Evolutionary conservation across 2,797 vertebrate genomes (phyloP).

Genomic region (Neostethus bicornis): DNA sequence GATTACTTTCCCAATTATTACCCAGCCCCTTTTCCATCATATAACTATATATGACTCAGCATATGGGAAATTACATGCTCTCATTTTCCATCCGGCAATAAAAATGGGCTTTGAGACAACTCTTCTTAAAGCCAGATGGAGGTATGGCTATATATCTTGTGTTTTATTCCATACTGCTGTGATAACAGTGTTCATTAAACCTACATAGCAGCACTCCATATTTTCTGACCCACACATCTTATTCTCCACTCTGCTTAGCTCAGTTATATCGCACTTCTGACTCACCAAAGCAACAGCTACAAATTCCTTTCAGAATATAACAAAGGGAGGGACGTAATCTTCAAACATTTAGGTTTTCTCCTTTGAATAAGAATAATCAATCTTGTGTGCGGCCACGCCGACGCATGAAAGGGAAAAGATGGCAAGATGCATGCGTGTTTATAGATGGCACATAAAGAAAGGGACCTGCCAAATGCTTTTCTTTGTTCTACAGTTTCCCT

Average conservation of each 20-base stretch:
- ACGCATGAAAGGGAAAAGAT: conserved; percentile 34
- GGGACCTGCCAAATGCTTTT: conserved; percentile 44
- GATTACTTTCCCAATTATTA: conserved; percentile 68
- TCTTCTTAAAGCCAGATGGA: conserved; percentile 73
- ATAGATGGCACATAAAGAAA: conserved; percentile 37
- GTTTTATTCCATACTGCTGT: conserved; percentile 68
- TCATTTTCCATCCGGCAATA: conserved; percentile 66
- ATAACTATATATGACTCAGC: conserved; percentile 71
- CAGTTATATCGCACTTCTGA: conserved; percentile 61
- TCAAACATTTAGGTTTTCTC: conserved; percentile 23
- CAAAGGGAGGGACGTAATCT: conserved; percentile 25
- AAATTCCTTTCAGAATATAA: conserved; percentile 38
- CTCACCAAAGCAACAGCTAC: conserved; percentile 59
- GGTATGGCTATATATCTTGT: conserved; percentile 66
- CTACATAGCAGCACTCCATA: conserved; percentile 42
- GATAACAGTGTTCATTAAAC: conserved; percentile 42
- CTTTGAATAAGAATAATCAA: conserved; percentile 32
- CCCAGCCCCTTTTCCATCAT: conserved; percentile 69
- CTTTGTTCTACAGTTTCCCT: conserved; percentile 74
- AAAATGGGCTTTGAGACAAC: conserved; percentile 76
- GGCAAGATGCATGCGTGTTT: conserved; percentile 42
- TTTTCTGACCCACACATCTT: conserved; percentile 25
- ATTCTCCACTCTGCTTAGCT: conserved; percentile 49
- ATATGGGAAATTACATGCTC: conserved; percentile 74
- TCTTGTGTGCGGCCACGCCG: conserved; percentile 5